Evolutionary conservation across 23 tunicate genomes (phyloP), one percentile per base, ranked within the genome.

Genomic region (Styela plicata): DNA sequence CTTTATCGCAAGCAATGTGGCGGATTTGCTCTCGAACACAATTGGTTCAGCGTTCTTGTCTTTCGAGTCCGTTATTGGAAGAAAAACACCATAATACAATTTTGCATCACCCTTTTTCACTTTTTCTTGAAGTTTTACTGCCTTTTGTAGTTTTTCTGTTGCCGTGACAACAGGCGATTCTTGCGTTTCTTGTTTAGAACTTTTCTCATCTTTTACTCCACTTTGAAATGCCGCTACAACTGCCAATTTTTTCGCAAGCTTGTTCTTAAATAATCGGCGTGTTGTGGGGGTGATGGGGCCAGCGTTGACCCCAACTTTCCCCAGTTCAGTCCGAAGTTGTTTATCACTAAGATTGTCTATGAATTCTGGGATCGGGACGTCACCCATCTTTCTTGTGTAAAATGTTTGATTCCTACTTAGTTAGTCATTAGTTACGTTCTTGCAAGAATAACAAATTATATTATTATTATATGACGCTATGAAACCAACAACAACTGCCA

Each of bases 221-320:
- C 16, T 31, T 73, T 73, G 25, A 31, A 34, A 73, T 18, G 32
- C 52, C 18, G 78, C 19, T 17, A 33, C 1, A 73, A 36, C 28
- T 25, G 44, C 70, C 19, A 69, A 34, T 62, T 79, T 70, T 34
- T 66, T 53, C 18, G 87, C 85, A 26, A 90, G 96, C 62, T 75
- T 74, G 76, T 57, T 85, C 57, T 85, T 86, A 69, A 64, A 90
- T 0, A 90, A 1, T 77, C 63, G 67, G 34, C 80, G 82, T 34
- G 96, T 85, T 18, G 96, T 80, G 20, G 96, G 96, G 32, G 96
- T 90, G 10, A 90, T 53, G 19, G 96, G 96, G 5, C 81, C 89
- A 31, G 85, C 79, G n/a, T 66, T 63, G 2, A 84, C 84, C 2
- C 96, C 96, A 35, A 73, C 85, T 74, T 82, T 82, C 17, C 63